Base-by-base conservation (phyloP, 2,888 invertebrate species). In the Chloroclysta siterata region DNA sequence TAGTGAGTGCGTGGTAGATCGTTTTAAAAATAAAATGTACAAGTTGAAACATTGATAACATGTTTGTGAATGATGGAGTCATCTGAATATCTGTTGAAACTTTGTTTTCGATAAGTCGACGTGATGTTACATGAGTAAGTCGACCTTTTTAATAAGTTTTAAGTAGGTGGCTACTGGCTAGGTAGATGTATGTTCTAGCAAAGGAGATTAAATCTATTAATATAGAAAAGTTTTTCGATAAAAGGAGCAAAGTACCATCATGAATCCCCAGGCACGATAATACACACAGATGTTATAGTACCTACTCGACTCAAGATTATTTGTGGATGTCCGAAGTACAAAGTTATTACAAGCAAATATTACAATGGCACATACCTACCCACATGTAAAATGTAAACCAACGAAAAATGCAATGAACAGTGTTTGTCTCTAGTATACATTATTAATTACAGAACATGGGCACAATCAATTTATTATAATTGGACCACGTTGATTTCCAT, bases 61-160 rank as follows among this genome's bases (percentile, higher is more conserved):
- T 78, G 74, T 74, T 73, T 69, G 72, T 77, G 72, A 79, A 87
- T 81, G 71, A 90, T 90, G 89, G 86, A 81, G 85, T 75, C 76
- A 72, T 73, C 39, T 64, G 60, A 65, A 63, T 63, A 63, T 68
- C 51, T 55, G 17, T 76, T 69, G 63, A 70, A 70, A 67, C 70
- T 77, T 73, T 69, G 74, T 76, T 80, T 81, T 77, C 77, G 79
- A 77, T 86, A 88, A 81, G 71, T 79, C 74, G 75, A 72, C 88
- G 92, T 86, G 80, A 90, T 92, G 92, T 85, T 85, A 80, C 81
- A 87, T 84, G 83, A 83, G 91, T 91, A 75, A 89, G 89, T 86
- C 60, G 50, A 50, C 41, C 22, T 14, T 46, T 53, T 42, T 8
- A 36, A 29, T 33, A 33, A 22, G 11, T 42, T 57, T 50, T 36